Percentiles rank a stretch among this genome's conserved stretches.
Conservation (phyloP, 2,797 vertebrate genomes). For the Lithobates pipiens region DNA sequence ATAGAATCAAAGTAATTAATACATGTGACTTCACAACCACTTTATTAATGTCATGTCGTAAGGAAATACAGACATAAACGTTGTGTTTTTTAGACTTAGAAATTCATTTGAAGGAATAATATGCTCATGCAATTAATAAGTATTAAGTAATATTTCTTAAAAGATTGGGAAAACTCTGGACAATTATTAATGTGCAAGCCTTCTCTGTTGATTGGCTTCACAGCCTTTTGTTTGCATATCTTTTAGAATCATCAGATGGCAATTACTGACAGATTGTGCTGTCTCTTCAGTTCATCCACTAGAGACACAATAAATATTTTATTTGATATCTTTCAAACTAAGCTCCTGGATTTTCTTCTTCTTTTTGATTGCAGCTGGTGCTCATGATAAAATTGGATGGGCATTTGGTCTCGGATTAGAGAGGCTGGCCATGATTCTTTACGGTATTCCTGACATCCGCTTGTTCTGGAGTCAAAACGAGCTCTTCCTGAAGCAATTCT, state of each 20-base stretch:
- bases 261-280: constrained; percentile 40
- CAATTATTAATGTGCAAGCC: not conserved
- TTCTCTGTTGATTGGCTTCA: constrained; percentile 11
- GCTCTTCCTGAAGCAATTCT: constrained; percentile 89
- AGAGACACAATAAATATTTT: constrained; percentile 34
- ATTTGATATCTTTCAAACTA: constrained; percentile 37
- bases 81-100: too few relatives aligned
- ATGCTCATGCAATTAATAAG: too few relatives aligned
- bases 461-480: constrained; percentile 93
- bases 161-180: not conserved
- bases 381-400: constrained; percentile 88
- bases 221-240: constrained; percentile 24
- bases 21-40: too few relatives aligned
- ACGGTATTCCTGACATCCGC: constrained; percentile 90
- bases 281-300: not conserved
- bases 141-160: too few relatives aligned
- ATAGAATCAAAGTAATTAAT: too few relatives aligned
- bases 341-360: constrained; percentile 55
- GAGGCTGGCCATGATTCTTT: constrained; percentile 92
- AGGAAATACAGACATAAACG: too few relatives aligned
- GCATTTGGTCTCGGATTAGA: constrained; percentile 95
- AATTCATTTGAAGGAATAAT: too few relatives aligned
- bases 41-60: too few relatives aligned
- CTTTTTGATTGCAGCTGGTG: constrained; percentile 81
- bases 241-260: constrained; percentile 43